Base-by-base conservation (phyloP, 2,888 invertebrate species). In the Eumacrocentrus americanus region DNA sequence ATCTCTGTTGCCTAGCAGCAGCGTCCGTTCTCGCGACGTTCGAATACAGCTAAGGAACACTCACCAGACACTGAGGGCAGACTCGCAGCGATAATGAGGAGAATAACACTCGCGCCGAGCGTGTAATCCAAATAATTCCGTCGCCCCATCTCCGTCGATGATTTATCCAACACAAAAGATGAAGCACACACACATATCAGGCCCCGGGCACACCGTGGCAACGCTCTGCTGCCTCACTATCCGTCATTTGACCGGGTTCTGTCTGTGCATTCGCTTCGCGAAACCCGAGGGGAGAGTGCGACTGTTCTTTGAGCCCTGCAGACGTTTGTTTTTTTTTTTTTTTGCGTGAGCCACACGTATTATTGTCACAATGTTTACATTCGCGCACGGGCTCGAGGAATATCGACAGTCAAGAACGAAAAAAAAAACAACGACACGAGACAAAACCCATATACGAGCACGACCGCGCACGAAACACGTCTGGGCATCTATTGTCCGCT, bases 401-500 rank as follows among this genome's bases (percentile, higher is more conserved):
- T 9, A 42, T 16, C 16, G 16, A 42, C 2, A 18, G 62, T 47
- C 62, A 67, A 65, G 55, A 44, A 18, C 60, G 53, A 63, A 61
- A 71, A 71, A 71, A 56, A 70, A 72, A 70, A 69, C 69, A 71
- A 55, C 38, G 20, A 60, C 50, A 38, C 37, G 60, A 34, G 42
- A 16, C 25, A 29, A 51, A 42, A 60, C n/a, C 70, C 70, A 63
- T 72, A 72, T 68, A 77, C 76, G 75, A 76, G 64, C 77, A 74
- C 78, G 78, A 73, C 72, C 77, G 76, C 80, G 79, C 76, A 78
- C 78, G 72, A 76, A 78, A 76, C 78, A 79, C 79, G 76, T 79
- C 79, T 79, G 77, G 73, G 67, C 69, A 72, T 75, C 81, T 81
- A 81, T 80, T 81, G 81, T 81, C 80, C 77, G 73, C 74, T 73